Evolutionary conservation across 2,888 invertebrate species (phyloP), one percentile per base, ranked within the genome.

Genomic region (Acronicta psi): DNA sequence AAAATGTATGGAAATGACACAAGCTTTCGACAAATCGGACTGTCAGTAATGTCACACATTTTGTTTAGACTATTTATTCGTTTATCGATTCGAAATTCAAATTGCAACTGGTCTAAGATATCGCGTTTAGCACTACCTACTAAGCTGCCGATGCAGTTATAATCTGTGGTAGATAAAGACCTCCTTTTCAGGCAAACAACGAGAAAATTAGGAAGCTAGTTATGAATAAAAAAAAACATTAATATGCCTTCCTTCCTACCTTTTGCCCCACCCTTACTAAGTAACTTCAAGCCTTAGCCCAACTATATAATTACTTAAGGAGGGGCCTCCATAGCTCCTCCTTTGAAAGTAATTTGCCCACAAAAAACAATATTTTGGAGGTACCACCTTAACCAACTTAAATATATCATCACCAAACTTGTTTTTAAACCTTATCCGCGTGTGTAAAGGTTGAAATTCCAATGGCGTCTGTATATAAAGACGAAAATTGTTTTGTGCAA

Each of bases 281-380:
- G n/a, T 42, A 18, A 37, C 16, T 1, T 9, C 5, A 36, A 20
- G 34, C 38, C 62, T 61, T 37, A 17, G 43, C 41, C 36, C 20
- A 25, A 50, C 37, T 44, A 42, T 64, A 53, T 64, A 63, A 75
- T 75, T 70, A 73, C 53, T 29, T 55, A 42, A 69, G 75, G 79
- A 34, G 79, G 43, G 60, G 70, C 68, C 16, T 29, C 4, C 11
- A 7, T 11, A 16, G 55, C 77, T 9, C 69, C 79, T 52, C 70
- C 79, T 59, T 40, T 44, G 37, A 40, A 41, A 50, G 51, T 67
- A 64, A 69, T 67, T 73, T 60, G 25, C 9, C 3, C 10, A 56
- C 59, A 79, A 76, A 78, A 75, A 75, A 66, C 52, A 11, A 60
- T 76, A 76, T 65, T 76, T 66, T 47, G 73, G 23, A 38, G 46